Base-by-base conservation (phyloP, 1,140 invertebrate species). In the Philopotamus ludificatus region DNA sequence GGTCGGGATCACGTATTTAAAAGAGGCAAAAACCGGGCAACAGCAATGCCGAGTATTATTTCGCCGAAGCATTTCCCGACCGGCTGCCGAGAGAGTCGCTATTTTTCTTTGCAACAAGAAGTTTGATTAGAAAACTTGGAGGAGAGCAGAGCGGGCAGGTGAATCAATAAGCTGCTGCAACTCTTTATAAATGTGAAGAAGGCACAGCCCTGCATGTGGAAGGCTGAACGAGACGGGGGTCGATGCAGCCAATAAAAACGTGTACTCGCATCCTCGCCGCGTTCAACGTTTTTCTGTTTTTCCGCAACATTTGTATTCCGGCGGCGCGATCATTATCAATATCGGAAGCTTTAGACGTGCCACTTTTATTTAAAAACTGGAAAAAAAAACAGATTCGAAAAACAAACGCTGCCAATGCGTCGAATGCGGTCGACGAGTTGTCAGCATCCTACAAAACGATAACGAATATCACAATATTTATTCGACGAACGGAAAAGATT, bases 91-190 rank as follows among this genome's bases (percentile, higher is more conserved):
- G n/a, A 63, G 18, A 65, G 63, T 58, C 63, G 45, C 34, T 68
- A 58, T 65, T 68, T 68, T 68, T 68, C 67, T 68, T 68, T 42
- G n/a, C 57, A 54, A 62, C 65, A 61, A 61, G 41, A 68, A 68
- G 63, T 68, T 68, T 68, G 67, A 68, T 68, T 68, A 60, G 67
- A 68, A 68, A 68, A 68, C 63, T 68, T 68, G 55, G 22, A 26
- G 54, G 61, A 55, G 57, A 57, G 57, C 16, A 26, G 60, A 34
- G 50, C 49, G 16, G 58, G 58, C 65, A 65, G 65, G 60, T 63
- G 60, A 67, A 67, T 67, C 66, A 63, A 67, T 67, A 67, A 58
- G 57, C 41, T 10, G 16, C 9, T 59, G 57, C 57, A 59, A 28
- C 57, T 21, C 34, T 44, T 18, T 23, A 44, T 18, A 34, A 4